A percentile compares a stretch with the other conserved stretches of the same genome.
phyloP scores from a whole-genome alignment of 2,888 invertebrate species.

The Deilephila elpenor region DNA sequence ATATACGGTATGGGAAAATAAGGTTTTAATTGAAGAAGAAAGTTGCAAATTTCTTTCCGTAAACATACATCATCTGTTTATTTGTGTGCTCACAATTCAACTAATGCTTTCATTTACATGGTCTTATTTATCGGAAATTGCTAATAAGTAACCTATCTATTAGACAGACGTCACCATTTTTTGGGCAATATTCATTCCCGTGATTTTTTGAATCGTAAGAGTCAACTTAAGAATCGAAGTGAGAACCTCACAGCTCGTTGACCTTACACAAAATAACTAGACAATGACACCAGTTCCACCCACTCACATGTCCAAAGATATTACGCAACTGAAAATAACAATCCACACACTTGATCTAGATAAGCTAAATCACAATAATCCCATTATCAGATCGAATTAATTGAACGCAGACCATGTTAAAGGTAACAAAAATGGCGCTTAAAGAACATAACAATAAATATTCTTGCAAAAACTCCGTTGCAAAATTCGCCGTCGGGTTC shows the following conservation, averaged over 20 bases:
- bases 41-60: neutral
- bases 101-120: no score
- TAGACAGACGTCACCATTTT: no score
- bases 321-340: neutral
- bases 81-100: no score
- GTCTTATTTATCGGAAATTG: no score
- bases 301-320: neutral
- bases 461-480: slow-evolving; percentile 41
- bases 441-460: slow-evolving; percentile 32
- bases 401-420: neutral
- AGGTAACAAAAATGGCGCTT: neutral
- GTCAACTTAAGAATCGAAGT: neutral
- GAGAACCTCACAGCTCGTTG: neutral
- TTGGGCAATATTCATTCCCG: no score
- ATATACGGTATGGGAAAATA: neutral
- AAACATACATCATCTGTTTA: no score
- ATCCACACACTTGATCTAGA: neutral
- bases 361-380: neutral
- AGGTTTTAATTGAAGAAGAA: neutral
- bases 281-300: neutral
- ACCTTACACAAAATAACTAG: neutral
- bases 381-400: neutral
- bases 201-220: no score
- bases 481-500: slow-evolving; percentile 36
- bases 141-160: no score